Evolutionary conservation across 2,888 invertebrate species (phyloP).

Genomic region (Drosophila aldrichi): DNA sequence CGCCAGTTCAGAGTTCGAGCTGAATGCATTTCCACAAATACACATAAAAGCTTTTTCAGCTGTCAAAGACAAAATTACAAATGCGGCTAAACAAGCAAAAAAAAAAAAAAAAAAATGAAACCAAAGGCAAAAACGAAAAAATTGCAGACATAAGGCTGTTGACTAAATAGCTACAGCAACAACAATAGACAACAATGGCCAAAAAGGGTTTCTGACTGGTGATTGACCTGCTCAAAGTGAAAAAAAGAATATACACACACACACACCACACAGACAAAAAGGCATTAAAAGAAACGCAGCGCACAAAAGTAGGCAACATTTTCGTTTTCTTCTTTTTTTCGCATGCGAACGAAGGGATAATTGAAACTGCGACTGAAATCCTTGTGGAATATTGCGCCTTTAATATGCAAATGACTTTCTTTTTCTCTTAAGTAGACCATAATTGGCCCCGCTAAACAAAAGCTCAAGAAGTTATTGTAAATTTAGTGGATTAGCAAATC

Average conservation of each 20-base stretch:
- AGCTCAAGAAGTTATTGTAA: background rate
- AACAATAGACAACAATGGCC: constrained; percentile 31
- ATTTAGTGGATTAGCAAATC: background rate
- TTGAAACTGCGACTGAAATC: constrained; percentile 30
- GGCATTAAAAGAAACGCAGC: constrained; percentile 18
- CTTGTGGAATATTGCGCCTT: constrained; percentile 6
- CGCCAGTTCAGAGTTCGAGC: constrained; percentile 12
- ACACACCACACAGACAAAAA: constrained; percentile 1
- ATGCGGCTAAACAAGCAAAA: constrained; percentile 32
- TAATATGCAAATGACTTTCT: constrained; percentile 3
- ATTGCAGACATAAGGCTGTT: constrained; percentile 48
- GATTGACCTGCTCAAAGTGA: constrained; percentile 60
- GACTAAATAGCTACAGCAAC: constrained; percentile 42
- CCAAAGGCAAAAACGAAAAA: constrained; percentile 32
- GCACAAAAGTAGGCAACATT: constrained; percentile 60
- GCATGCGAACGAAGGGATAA: constrained; percentile 35
- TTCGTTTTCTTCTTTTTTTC: constrained; percentile 17
- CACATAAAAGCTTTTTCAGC: constrained; percentile 53
- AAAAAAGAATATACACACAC: background rate
- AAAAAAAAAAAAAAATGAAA: background rate
- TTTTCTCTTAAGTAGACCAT: constrained; percentile 8
- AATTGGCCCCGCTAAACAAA: background rate
- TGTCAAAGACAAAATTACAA: constrained; percentile 71
- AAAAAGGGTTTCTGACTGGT: constrained; percentile 56
- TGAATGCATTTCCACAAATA: constrained; percentile 63